Evolutionary conservation across 2,888 invertebrate genomes (phyloP).

Genomic region (Drosophila paranaensis): DNA sequence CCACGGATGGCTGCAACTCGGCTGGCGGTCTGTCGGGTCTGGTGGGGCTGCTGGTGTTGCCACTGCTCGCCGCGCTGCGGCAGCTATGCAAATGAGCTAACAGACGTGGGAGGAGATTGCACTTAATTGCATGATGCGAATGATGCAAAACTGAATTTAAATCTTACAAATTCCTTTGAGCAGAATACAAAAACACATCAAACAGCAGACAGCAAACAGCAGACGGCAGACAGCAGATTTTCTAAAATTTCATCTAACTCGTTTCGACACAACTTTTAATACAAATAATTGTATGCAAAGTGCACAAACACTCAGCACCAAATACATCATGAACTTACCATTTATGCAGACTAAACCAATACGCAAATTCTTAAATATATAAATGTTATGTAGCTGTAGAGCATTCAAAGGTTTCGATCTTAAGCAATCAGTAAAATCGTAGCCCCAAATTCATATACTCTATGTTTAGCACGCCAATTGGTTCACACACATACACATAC

Average conservation of each 20-base stretch:
- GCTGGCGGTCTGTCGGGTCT: conserved; percentile 68
- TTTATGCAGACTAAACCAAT: conserved; percentile 18
- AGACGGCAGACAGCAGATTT: not conserved
- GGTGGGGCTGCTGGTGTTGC: conserved; percentile 70
- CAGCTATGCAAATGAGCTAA: conserved; percentile 69
- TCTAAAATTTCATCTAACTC: conserved; percentile 32
- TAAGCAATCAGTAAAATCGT: conserved; percentile 39
- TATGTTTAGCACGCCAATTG: conserved; percentile 42
- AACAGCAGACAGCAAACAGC: not conserved
- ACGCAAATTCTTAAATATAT: conserved; percentile 22
- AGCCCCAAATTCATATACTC: conserved; percentile 30
- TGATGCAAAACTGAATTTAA: conserved; percentile 43
- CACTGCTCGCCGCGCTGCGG: conserved; percentile 56
- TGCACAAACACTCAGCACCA: conserved; percentile 29
- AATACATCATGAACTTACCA: conserved; percentile 26
- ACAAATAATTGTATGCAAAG: conserved; percentile 31
- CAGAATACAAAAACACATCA: conserved; percentile 11
- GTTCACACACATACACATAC: conserved; percentile 15
- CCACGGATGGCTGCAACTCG: conserved; percentile 84
- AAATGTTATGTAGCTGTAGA: conserved; percentile 57
- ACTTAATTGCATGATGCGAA: conserved; percentile 57
- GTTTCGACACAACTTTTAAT: conserved; percentile 31
- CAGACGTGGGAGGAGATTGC: conserved; percentile 33
- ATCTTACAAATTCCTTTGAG: conserved; percentile 38
- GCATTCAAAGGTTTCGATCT: conserved; percentile 47